Evolutionary conservation across 2,113 vertebrate genomes (phyloP).

Genomic region (Chrysochloris asiatica): DNA sequence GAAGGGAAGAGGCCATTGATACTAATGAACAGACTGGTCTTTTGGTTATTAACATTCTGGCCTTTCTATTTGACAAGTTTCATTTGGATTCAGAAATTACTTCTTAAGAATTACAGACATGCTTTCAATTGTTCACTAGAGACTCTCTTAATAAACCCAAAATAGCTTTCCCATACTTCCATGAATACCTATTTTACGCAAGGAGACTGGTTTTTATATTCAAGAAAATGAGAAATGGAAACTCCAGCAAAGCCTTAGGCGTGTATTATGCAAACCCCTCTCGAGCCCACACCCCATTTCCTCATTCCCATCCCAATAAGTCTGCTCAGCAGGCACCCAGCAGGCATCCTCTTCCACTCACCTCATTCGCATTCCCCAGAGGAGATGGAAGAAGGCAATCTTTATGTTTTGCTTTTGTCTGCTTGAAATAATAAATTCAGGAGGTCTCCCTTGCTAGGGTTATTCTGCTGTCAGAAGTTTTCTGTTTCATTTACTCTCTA

Average conservation of each 20-base stretch:
- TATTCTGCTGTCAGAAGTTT: conserved; percentile 37
- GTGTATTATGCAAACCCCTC: neutral
- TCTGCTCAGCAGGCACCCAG: neutral
- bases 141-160: conserved; percentile 18
- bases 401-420: conserved; percentile 30
- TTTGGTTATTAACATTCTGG: neutral
- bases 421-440: conserved; percentile 61
- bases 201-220: conserved; percentile 40
- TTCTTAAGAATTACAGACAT: conserved; percentile 49
- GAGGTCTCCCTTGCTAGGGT: neutral
- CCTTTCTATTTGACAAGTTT: neutral
- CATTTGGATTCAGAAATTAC: conserved; percentile 44
- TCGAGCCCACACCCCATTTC: neutral
- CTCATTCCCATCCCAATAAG: neutral
- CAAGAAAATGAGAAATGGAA: conserved; percentile 48
- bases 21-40: neutral
- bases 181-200: conserved; percentile 24
- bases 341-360: neutral
- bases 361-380: neutral
- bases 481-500: conserved; percentile 45
- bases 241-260: conserved; percentile 17
- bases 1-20: neutral
- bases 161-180: conserved; percentile 36
- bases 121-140: conserved; percentile 37
- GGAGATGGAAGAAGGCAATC: neutral